phyloP scores from a whole-genome alignment of 2,797 vertebrate species.

The Octomys mimax region DNA sequence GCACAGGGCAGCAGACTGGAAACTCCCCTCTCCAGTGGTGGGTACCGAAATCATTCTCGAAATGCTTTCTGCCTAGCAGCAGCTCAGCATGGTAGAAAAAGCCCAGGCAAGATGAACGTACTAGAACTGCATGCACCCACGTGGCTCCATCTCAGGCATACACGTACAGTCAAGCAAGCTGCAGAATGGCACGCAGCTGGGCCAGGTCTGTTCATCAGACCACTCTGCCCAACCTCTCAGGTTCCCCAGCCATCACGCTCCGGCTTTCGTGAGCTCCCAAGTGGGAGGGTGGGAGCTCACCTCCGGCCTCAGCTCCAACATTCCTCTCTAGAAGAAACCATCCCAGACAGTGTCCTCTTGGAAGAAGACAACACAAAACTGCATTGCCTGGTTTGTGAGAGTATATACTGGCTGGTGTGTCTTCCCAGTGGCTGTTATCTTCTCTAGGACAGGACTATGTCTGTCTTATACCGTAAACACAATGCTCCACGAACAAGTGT shows the following conservation, averaged over 20 bases:
- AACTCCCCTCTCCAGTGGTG: not conserved
- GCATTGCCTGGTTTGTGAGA: not conserved
- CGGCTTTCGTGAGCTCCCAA: not conserved
- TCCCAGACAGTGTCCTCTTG: not conserved
- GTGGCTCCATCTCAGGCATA: not conserved
- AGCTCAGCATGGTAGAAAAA: not conserved
- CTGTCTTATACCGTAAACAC: not conserved
- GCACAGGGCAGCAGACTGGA: not conserved
- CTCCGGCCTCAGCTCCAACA: not conserved
- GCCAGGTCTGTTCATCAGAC: not conserved
- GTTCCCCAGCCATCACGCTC: not conserved
- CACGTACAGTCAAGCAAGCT: not conserved
- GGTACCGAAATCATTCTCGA: not conserved
- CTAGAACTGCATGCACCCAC: not conserved
- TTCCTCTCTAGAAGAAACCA: not conserved
- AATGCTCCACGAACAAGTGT: not conserved
- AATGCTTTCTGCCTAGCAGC: not conserved
- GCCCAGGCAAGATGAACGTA: not conserved
- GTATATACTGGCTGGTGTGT: too few relatives aligned
- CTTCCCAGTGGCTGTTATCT: not conserved
- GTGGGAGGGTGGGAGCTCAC: too few relatives aligned
- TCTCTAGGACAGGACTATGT: not conserved
- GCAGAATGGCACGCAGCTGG: not conserved
- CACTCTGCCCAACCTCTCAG: not conserved
- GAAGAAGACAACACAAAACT: not conserved